These are phyloP conservation scores for Mus pahari DNA, from an alignment of 2,113 vertebrate genomes.

Conservation along the genomic window DNA sequence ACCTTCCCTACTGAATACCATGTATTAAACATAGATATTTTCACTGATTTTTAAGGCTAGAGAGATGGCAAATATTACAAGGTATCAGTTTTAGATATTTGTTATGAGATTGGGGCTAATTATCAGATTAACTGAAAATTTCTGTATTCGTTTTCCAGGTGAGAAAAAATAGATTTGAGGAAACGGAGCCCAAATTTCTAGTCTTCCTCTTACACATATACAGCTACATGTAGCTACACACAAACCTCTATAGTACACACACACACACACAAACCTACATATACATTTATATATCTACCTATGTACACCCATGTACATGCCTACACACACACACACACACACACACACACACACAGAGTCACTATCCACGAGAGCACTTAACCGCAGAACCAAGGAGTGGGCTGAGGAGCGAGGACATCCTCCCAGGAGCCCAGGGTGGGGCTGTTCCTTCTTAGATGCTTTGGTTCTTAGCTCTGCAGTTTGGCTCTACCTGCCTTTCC, in stretches of 20 bases:
- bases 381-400: not conserved
- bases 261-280: not conserved
- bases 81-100: not conserved
- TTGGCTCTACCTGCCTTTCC: not conserved
- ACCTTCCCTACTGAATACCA: not conserved
- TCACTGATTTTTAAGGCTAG: not conserved
- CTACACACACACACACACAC: not conserved
- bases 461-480: not conserved
- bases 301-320: not conserved
- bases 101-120: not conserved
- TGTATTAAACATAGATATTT: not conserved
- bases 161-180: not conserved
- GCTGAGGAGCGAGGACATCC: not conserved
- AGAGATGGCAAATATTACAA: not conserved
- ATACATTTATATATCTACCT: not conserved
- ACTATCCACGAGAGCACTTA: not conserved
- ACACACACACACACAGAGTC: rapidly evolving
- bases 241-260: not conserved
- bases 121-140: not conserved
- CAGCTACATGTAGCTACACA: not conserved
- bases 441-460: not conserved
- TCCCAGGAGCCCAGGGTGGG: not conserved
- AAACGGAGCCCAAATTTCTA: not conserved
- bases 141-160: not conserved
- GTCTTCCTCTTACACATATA: not conserved